phyloP scores from a whole-genome alignment of 2,888 invertebrate genomes.

The Cantharis nigra region DNA sequence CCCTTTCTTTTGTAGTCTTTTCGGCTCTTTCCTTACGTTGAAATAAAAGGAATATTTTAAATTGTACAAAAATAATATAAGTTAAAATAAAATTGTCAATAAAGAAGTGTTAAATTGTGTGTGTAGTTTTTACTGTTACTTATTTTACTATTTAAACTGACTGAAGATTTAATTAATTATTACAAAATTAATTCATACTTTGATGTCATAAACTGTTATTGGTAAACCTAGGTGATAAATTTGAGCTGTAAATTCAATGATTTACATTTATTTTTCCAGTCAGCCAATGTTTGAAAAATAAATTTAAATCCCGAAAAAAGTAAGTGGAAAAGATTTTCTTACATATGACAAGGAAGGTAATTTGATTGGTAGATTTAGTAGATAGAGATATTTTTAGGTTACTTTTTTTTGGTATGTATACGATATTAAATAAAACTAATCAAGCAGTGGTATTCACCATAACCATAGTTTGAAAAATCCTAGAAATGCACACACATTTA shows the following conservation, averaged over 20 bases:
- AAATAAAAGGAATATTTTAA: constrained; percentile 20
- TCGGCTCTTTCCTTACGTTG: constrained; percentile 53
- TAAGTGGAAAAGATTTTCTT: too few species aligned
- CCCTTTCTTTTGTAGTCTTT: constrained; percentile 55
- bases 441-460: neutral
- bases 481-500: too few species aligned
- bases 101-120: neutral
- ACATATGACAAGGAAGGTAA: too few species aligned
- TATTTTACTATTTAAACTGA: neutral
- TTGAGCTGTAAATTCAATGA: neutral
- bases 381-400: neutral
- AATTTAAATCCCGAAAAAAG: too few species aligned
- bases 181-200: neutral
- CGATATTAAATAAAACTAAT: neutral
- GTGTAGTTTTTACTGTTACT: neutral
- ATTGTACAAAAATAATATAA: constrained; percentile 1
- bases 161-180: constrained; percentile 3
- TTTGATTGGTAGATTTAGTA: too few species aligned
- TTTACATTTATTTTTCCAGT: too few species aligned
- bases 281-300: too few species aligned
- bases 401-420: too few species aligned
- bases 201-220: neutral
- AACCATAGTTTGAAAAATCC: too few species aligned
- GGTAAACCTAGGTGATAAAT: neutral
- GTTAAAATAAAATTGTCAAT: neutral